Percentiles rank a stretch among this genome's conserved stretches.
These are phyloP conservation scores for Limnephilus marmoratus DNA, from an alignment of 2,888 invertebrate genomes.

Conservation along the genomic window DNA sequence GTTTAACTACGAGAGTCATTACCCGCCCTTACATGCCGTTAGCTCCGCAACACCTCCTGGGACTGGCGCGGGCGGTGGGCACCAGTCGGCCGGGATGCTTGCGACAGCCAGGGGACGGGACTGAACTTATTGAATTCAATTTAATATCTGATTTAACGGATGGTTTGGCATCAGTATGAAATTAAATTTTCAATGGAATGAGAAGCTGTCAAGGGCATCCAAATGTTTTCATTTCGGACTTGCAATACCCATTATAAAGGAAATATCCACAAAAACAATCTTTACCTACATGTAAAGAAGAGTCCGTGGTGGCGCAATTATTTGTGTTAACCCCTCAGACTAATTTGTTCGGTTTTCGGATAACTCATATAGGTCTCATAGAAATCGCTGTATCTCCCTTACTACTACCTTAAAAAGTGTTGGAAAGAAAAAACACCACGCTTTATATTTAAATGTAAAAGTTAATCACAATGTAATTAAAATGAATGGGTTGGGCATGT, in stretches of 20 bases:
- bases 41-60: neutral
- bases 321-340: too few species aligned
- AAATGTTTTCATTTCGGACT: neutral
- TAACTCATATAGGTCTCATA: too few species aligned
- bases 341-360: too few species aligned
- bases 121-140: neutral
- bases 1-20: neutral
- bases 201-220: neutral
- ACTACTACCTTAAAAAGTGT: too few species aligned
- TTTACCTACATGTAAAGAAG: too few species aligned
- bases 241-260: neutral
- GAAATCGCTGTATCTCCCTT: too few species aligned
- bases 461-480: too few species aligned
- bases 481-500: too few species aligned
- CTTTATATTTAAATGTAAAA: too few species aligned
- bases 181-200: neutral
- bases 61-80: neutral
- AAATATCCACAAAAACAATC: neutral
- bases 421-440: too few species aligned
- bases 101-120: neutral
- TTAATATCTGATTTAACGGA: neutral
- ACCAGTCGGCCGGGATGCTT: neutral
- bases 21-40: constrained; percentile 2
- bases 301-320: too few species aligned
- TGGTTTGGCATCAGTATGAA: neutral